Conservation (phyloP, 2,113 vertebrate genomes). For the Lasiurus cinereus region DNA sequence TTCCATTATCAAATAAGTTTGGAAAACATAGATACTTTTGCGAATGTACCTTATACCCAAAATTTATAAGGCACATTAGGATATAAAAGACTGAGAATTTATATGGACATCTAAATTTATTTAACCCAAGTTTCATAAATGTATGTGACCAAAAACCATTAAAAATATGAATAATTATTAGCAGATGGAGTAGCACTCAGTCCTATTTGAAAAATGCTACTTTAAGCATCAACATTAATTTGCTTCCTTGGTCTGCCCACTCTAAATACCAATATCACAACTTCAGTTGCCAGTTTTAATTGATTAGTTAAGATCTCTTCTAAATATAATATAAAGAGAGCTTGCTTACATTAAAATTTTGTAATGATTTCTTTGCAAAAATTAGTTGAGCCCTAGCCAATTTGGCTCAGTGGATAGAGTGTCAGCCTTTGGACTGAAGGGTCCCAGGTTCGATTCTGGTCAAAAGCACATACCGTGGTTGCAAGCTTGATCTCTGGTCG, state of each 20-base stretch:
- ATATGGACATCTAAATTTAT: neutral
- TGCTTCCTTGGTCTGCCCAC: neutral
- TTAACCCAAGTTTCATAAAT: neutral
- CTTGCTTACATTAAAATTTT: neutral
- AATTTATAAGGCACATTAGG: neutral
- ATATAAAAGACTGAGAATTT: neutral
- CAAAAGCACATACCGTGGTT: too few species aligned
- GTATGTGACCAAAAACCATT: neutral
- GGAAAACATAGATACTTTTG: neutral
- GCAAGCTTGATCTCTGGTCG: too few species aligned
- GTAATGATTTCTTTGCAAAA: neutral
- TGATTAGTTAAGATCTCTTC: neutral
- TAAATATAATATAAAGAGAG: neutral
- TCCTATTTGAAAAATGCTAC: neutral
- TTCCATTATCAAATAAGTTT: slow-evolving; percentile 14
- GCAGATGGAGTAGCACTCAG: neutral
- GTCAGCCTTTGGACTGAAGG: too few species aligned
- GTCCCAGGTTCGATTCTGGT: too few species aligned
- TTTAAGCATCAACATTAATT: neutral
- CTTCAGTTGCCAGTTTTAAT: neutral
- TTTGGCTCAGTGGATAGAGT: too few species aligned
- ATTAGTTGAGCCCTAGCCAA: neutral
- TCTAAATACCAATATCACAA: neutral
- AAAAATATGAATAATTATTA: neutral
- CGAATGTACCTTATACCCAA: neutral